Evolutionary conservation across 1,140 invertebrate species (phyloP).

Genomic region (Neodiprion lecontei): DNA sequence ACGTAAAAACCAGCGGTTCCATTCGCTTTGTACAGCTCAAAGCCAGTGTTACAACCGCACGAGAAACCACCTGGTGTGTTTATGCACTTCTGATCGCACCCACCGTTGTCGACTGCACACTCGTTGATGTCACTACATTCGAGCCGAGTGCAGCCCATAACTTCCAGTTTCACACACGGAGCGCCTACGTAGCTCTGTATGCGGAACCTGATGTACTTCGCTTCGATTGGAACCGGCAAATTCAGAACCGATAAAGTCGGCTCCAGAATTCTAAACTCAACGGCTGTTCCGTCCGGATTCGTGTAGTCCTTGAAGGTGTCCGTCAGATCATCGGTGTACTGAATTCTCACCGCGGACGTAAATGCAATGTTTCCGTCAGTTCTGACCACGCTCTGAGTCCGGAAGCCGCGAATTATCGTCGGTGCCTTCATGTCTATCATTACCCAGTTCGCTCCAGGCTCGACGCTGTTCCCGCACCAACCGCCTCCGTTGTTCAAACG

Average conservation of each 20-base stretch:
- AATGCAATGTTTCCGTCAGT: conserved; percentile 83
- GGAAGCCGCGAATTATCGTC: conserved; percentile 88
- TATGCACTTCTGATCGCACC: conserved; percentile 93
- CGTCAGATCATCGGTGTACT: conserved; percentile 88
- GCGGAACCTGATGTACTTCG: conserved; percentile 86
- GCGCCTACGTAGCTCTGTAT: conserved; percentile 89
- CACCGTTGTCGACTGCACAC: conserved; percentile 87
- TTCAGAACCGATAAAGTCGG: conserved; percentile 89
- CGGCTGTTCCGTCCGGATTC: conserved; percentile 90
- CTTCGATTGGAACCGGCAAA: conserved; percentile 89
- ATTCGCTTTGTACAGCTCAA: conserved; percentile 87
- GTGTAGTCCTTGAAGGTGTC: conserved; percentile 90
- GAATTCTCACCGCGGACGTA: conserved; percentile 85
- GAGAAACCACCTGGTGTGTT: conserved; percentile 87
- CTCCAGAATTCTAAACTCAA: conserved; percentile 88
- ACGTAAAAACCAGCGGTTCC: conserved; percentile 91
- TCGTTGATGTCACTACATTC: conserved; percentile 95
- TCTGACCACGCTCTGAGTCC: conserved; percentile 85
- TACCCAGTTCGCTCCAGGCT: conserved; percentile 88
- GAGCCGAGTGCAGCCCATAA: conserved; percentile 91
- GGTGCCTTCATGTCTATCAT: conserved; percentile 87
- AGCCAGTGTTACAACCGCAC: conserved; percentile 92
- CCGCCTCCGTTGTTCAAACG: conserved; percentile 82
- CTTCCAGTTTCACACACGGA: conserved; percentile 89
- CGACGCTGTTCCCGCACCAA: conserved; percentile 88